phyloP scores from a whole-genome alignment of 35 echinoderm and acorn worm species.

The Chiridota heheva region DNA sequence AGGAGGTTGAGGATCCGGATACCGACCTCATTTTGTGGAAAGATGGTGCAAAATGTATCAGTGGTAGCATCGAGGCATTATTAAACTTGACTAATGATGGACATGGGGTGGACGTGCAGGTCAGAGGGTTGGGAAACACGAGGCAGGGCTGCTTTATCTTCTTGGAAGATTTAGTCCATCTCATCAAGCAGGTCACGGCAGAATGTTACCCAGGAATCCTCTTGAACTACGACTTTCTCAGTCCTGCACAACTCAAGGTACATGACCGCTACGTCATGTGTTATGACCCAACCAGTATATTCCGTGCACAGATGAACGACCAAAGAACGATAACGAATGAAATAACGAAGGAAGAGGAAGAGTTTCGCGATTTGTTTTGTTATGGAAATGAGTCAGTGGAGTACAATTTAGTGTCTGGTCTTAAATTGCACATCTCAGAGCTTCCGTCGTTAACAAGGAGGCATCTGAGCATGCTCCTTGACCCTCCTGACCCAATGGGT shows the following conservation, averaged over 20 bases:
- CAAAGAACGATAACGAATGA: slow-evolving; percentile 62
- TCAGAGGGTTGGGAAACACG: slow-evolving; percentile 74
- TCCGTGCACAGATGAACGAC: slow-evolving; percentile 59
- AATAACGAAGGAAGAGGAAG: slow-evolving; percentile 73
- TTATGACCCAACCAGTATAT: slow-evolving; percentile 71
- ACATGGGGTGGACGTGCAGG: slow-evolving; percentile 72
- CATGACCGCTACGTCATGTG: slow-evolving; percentile 81
- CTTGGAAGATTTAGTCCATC: slow-evolving; percentile 88
- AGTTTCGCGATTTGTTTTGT: slow-evolving; percentile 82
- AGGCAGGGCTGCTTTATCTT: slow-evolving; percentile 96
- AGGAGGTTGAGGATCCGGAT: slow-evolving; percentile 85
- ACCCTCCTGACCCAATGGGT: slow-evolving; percentile 95
- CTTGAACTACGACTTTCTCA: slow-evolving; percentile 73
- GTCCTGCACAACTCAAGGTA: slow-evolving; percentile 72
- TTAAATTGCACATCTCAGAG: slow-evolving; percentile 76
- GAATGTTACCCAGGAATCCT: slow-evolving; percentile 89
- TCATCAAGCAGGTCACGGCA: slow-evolving; percentile 74
- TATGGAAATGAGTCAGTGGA: slow-evolving; percentile 76
- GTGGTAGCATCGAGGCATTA: slow-evolving; percentile 85
- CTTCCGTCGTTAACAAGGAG: slow-evolving; percentile 75
- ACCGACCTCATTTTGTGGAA: slow-evolving; percentile 90
- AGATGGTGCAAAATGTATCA: slow-evolving; percentile 90
- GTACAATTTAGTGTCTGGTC: slow-evolving; percentile 66
- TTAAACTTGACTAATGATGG: slow-evolving; percentile 77
- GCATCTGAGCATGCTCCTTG: slow-evolving; percentile 92